phyloP scores from a whole-genome alignment of 2,797 vertebrate genomes.

The Onychomys arenicola region DNA sequence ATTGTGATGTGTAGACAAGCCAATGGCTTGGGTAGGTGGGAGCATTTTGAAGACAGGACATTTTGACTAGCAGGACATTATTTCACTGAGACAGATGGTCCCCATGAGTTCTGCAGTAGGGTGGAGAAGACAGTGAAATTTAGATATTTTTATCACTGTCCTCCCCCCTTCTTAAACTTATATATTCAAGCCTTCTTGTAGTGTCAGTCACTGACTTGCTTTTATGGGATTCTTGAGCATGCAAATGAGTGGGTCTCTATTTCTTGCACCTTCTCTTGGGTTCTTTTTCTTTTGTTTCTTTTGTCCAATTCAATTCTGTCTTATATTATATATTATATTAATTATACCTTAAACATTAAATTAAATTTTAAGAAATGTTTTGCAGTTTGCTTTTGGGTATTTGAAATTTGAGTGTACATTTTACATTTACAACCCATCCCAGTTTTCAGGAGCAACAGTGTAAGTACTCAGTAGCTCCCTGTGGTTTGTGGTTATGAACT shows the following conservation, averaged over 20 bases:
- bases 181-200: background rate
- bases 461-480: background rate
- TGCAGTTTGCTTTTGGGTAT: background rate
- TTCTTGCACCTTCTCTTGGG: background rate
- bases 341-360: background rate
- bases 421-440: background rate
- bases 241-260: background rate
- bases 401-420: background rate
- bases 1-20: background rate
- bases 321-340: background rate
- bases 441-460: background rate
- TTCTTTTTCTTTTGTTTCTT: background rate
- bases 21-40: background rate
- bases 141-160: background rate
- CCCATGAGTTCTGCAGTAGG: background rate
- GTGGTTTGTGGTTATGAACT: background rate
- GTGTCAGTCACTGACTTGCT: background rate
- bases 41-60: background rate
- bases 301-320: background rate
- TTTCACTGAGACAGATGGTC: background rate
- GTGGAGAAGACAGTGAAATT: background rate
- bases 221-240: background rate
- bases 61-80: background rate
- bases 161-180: background rate
- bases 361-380: background rate